These are phyloP conservation scores for Drosophila lowei DNA, from an alignment of 1,140 invertebrate genomes.

Conservation along the genomic window DNA sequence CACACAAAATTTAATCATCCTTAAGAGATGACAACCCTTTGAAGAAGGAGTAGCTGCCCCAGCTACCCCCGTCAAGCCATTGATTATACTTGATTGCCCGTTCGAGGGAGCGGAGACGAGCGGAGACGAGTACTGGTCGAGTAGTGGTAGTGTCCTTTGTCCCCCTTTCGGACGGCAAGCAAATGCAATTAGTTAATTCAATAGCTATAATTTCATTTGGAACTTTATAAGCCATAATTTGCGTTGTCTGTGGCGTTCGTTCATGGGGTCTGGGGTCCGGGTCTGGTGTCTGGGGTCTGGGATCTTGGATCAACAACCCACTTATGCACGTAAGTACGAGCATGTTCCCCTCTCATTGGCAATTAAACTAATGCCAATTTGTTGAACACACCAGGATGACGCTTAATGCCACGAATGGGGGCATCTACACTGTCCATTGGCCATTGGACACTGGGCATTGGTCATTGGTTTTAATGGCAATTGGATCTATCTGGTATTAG, in stretches of 20 bases:
- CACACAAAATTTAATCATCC: conserved; percentile 32
- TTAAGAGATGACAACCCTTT: conserved; percentile 17
- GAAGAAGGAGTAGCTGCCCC: background rate
- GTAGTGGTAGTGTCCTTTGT: background rate
- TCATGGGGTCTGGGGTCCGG: too few relatives aligned
- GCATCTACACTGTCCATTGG: too few relatives aligned
- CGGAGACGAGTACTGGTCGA: too few relatives aligned
- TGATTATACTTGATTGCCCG: conserved; percentile 40
- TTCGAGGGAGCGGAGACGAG: background rate
- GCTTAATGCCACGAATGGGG: conserved; percentile 10
- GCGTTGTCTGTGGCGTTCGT: conserved; percentile 12
- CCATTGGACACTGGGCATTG: background rate
- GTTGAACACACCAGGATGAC: conserved; percentile 29
- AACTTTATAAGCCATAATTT: conserved; percentile 57
- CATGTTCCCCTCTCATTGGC: conserved; percentile 41
- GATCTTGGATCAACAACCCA: conserved; percentile 8
- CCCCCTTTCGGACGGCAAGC: conserved; percentile 5
- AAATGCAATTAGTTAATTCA: conserved; percentile 72
- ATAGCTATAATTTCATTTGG: conserved; percentile 64
- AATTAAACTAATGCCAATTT: conserved; percentile 77
- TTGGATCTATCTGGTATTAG: conserved; percentile 1
- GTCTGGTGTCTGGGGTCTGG: too few relatives aligned
- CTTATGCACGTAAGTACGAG: conserved; percentile 25
- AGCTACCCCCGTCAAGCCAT: conserved; percentile 4
- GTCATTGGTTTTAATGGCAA: conserved; percentile 6